Base-by-base conservation (phyloP, 2,113 vertebrate genomes). In the Toxotes jaculatrix region DNA sequence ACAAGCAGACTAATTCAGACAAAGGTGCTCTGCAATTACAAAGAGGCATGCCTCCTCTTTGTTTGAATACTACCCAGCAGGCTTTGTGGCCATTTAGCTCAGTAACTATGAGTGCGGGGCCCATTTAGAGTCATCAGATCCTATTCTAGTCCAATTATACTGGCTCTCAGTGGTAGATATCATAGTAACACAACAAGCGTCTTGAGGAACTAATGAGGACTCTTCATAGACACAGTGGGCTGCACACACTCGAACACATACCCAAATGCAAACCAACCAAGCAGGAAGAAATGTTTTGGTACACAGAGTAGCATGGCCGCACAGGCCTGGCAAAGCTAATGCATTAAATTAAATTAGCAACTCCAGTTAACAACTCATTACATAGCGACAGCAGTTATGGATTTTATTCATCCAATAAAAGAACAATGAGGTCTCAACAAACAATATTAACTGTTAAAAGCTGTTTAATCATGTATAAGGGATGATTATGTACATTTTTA, bases 71-170 rank as follows among this genome's bases (percentile, higher is more conserved):
- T 78, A 82, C 76, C 81, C 88, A 84, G 73, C 77, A 70, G 65
- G 74, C 71, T 66, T 72, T 75, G 61, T 77, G 60, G 81, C 82
- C 83, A 32, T 91, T 89, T 74, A 73, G 65, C 79, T 75, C 80
- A 21, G 61, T 86, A 88, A 82, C 67, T 70, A 34, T 17, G 7
- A 80, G 61, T 81, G 75, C 4, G 43, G 84, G 78, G 23, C 68
- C 70, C 85, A 72, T 91, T 92, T 86, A 34, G 70, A 82, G 53
- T 87, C 84, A 91, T 91, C 86, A 82, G 45, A 87, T 70, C 82
- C 76, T 80, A 82, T 86, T 87, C 72, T 61, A 6, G 73, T 83
- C 79, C 83, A 85, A 89, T 91, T 85, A 79, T 23, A 82, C 31
- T 1, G 5, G 27, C 74, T 80, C 78, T 87, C 81, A 65, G 74